These are phyloP conservation scores for Eriocheir sinensis DNA, from an alignment of 1,140 invertebrate species.

Conservation along the genomic window DNA sequence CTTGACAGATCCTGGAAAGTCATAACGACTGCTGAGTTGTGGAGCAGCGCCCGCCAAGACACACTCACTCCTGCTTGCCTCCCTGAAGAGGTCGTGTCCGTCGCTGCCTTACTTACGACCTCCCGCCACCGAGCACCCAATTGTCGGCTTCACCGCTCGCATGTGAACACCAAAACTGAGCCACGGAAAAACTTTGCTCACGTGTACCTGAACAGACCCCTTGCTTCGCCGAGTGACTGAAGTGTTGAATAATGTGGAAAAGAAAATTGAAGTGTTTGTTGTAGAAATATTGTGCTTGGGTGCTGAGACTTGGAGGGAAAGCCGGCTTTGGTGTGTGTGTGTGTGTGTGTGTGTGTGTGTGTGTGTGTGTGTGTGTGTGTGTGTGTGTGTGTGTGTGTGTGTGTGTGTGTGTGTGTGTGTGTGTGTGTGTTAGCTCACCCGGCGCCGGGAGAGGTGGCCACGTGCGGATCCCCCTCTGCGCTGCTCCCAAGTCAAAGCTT, in stretches of 20 bases:
- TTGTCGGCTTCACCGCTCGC: no score
- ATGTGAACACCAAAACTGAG: neutral
- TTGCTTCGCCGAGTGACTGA: no score
- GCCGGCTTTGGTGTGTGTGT: neutral
- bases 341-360: no score
- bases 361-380: no score
- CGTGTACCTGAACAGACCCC: neutral
- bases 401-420: no score
- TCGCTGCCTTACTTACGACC: neutral
- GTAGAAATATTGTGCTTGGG: neutral
- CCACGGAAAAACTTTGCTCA: neutral
- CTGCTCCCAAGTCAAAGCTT: neutral
- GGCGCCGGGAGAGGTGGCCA: neutral
- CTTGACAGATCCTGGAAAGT: constrained; percentile 71
- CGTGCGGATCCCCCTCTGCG: neutral
- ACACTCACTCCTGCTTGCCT: neutral
- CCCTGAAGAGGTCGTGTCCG: neutral
- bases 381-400: no score
- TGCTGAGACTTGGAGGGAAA: neutral
- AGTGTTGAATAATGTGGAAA: neutral
- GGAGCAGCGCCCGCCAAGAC: neutral
- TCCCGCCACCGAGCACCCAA: neutral
- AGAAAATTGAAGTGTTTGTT: neutral
- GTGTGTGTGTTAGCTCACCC: neutral
- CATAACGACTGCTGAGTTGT: constrained; percentile 64